phyloP scores from a whole-genome alignment of 2,797 vertebrate species.

The Oceanodroma leucorhoa region DNA sequence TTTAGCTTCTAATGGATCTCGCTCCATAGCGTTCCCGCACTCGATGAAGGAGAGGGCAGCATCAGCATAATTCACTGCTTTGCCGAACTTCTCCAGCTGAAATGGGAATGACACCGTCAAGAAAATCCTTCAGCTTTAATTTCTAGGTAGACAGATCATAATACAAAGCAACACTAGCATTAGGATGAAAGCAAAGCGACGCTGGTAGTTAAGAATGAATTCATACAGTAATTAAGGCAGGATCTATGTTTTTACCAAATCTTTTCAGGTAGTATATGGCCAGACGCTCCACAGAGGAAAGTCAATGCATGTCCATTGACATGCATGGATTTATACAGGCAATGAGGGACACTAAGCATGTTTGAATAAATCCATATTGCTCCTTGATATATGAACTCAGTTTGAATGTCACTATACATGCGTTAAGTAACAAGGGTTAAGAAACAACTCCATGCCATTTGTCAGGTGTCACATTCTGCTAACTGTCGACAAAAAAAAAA shows the following conservation, averaged over 20 bases:
- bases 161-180: not conserved
- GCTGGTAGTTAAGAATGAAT: not conserved
- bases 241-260: not conserved
- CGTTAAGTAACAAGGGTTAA: not conserved
- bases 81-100: constrained; percentile 96
- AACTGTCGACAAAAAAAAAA: not conserved
- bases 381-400: not conserved
- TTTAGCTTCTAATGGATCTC: constrained; percentile 95
- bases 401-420: not conserved
- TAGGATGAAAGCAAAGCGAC: not conserved
- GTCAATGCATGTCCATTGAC: not conserved
- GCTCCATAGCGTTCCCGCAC: constrained; percentile 97
- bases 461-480: not conserved
- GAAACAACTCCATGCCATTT: not conserved
- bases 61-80: constrained; percentile 96
- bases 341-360: not conserved
- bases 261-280: not conserved
- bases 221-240: not conserved
- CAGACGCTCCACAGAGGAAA: not conserved
- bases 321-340: not conserved
- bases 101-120: constrained; percentile 57
- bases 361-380: not conserved
- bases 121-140: constrained; percentile 4
- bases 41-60: constrained; percentile 97
- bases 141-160: not conserved